phyloP scores from a whole-genome alignment of 2,888 invertebrate genomes.

The Drosophila prostipennis region DNA sequence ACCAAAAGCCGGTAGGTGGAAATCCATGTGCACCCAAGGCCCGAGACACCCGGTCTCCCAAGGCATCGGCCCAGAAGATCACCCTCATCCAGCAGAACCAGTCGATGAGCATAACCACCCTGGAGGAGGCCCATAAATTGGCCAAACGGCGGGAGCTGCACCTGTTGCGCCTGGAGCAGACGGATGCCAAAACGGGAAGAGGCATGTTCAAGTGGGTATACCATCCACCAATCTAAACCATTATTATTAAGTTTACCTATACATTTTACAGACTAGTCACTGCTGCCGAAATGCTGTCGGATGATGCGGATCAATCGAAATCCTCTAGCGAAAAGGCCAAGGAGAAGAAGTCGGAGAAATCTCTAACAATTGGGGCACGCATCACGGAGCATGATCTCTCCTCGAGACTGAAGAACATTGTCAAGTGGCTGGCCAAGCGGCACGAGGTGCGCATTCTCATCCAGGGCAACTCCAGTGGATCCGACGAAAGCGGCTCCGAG shows the following conservation, averaged over 20 bases:
- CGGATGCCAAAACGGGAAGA: slow-evolving; percentile 88
- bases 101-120: slow-evolving; percentile 86
- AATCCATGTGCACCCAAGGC: slow-evolving; percentile 18
- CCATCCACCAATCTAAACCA: neutral
- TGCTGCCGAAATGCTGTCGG: slow-evolving; percentile 87
- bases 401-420: slow-evolving; percentile 87
- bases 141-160: slow-evolving; percentile 89
- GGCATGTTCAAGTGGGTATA: slow-evolving; percentile 87
- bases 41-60: slow-evolving; percentile 27
- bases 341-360: slow-evolving; percentile 87
- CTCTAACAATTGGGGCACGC: slow-evolving; percentile 86
- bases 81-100: slow-evolving; percentile 87
- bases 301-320: slow-evolving; percentile 83
- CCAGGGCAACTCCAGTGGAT: slow-evolving; percentile 60
- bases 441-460: slow-evolving; percentile 86
- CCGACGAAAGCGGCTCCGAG: slow-evolving; percentile 83
- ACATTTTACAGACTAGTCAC: slow-evolving; percentile 86
- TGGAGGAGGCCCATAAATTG: slow-evolving; percentile 89
- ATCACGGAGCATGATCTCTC: slow-evolving; percentile 89
- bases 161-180: slow-evolving; percentile 88
- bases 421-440: slow-evolving; percentile 88
- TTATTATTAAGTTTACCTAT: neutral
- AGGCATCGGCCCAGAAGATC: slow-evolving; percentile 84
- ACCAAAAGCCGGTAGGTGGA: slow-evolving; percentile 27
- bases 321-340: slow-evolving; percentile 42